Evolutionary conservation across 2,797 vertebrate genomes (phyloP), one percentile per base, ranked within the genome.

Genomic region (Carduelis carduelis): DNA sequence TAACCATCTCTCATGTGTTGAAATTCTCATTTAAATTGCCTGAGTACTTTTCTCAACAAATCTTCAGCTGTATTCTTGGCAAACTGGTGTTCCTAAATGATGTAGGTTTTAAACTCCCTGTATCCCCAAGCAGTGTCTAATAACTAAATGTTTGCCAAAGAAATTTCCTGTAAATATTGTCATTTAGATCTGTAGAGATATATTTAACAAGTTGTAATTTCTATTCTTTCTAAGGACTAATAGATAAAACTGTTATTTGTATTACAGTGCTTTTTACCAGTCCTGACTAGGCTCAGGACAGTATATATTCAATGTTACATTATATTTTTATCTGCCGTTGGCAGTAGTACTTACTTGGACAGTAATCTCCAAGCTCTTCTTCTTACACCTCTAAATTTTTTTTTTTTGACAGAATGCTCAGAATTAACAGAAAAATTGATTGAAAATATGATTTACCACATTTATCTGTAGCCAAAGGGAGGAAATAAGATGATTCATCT

Each of bases 1-100:
- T 72, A 49, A 81, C 60, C 44, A 60, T 78, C 65, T 90, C 80
- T 88, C 52, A 56, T 63, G 76, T 78, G 86, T 96, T 96, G 75
- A 97, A 96, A 97, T 92, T 89, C 83, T 95, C 86, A 88, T 97
- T 96, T 97, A 92, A 97, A 83, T 98, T 96, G 87, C 72, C 60
- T 7, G 17, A 76, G 44, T 86, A 64, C 59, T 92, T 97, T 95
- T 83, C 70, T 95, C 83, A 93, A 92, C 85, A 96, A 90, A 78
- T 46, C 77, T 95, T 91, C 90, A 57, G 46, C 69, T 89, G 46
- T 92, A 83, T 95, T 94, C 88, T 84, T 79, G 93, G 55, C 89
- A 94, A 96, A 96, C 2, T 69, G 35, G 19, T 64, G 28, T 53
- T 95, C 66, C 37, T 59, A 94, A 96, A 96, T 76, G 61, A 83